A percentile compares a stretch with the other conserved stretches of the same genome.
Conservation (phyloP, 2,113 vertebrate genomes). For the Ctenomys sociabilis region DNA sequence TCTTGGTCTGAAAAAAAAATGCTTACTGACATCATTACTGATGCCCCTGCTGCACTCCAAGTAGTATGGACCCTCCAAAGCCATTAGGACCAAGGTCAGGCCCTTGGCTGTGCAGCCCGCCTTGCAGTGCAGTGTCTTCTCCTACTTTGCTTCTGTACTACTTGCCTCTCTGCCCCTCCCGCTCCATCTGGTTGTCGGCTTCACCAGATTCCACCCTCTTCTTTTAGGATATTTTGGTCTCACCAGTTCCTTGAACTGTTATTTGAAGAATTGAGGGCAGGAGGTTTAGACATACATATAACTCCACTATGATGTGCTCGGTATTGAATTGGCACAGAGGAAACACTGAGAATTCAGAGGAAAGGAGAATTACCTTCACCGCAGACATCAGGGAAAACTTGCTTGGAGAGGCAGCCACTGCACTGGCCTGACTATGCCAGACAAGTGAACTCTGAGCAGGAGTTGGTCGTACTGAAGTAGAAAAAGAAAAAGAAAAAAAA, state of each 20-base stretch:
- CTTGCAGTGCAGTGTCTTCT: background rate
- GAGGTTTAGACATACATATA: background rate
- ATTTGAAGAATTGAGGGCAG: background rate
- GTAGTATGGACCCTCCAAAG: background rate
- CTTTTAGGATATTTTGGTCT: background rate
- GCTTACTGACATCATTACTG: background rate
- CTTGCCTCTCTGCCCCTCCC: background rate
- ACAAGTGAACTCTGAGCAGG: background rate
- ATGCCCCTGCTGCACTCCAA: background rate
- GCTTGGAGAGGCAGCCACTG: background rate
- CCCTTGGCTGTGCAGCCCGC: background rate
- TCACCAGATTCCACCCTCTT: background rate
- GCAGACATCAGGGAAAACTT: background rate
- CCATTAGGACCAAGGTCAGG: background rate
- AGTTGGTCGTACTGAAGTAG: background rate
- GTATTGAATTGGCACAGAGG: background rate
- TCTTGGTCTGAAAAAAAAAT: slow-evolving; percentile 21
- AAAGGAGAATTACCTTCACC: background rate
- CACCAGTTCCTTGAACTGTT: background rate
- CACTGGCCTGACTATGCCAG: background rate
- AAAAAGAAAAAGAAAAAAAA: background rate
- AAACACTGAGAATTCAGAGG: background rate
- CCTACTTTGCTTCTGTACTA: background rate
- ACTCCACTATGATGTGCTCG: too few species aligned
- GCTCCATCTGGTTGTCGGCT: background rate